Conservation (phyloP, 2,888 invertebrate genomes). For the Lasioglossum oenotherae region DNA sequence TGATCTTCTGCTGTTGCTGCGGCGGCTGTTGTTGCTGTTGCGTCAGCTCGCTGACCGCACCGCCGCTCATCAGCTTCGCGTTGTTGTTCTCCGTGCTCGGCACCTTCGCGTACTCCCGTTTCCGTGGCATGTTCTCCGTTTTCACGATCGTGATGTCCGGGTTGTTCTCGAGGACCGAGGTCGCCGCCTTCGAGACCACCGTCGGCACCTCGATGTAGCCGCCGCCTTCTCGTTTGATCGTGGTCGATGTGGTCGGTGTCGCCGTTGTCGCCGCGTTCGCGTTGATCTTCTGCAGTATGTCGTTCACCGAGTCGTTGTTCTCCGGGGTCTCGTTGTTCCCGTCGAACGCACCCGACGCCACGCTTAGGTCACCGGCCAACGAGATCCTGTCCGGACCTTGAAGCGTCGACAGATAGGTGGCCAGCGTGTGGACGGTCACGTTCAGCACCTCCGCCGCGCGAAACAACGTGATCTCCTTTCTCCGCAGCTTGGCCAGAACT, state of each 20-base stretch:
- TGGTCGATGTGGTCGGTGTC: conserved; percentile 79
- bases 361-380: conserved; percentile 83
- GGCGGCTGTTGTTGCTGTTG: conserved; percentile 59
- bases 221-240: conserved; percentile 83
- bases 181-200: conserved; percentile 80
- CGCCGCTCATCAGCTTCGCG: conserved; percentile 83
- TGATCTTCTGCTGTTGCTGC: conserved; percentile 74
- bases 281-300: conserved; percentile 84
- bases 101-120: conserved; percentile 83
- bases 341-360: conserved; percentile 76
- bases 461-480: conserved; percentile 90
- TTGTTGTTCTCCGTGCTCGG: conserved; percentile 83
- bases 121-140: conserved; percentile 85
- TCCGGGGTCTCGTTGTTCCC: conserved; percentile 84
- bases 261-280: conserved; percentile 77
- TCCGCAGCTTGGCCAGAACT: conserved; percentile 89
- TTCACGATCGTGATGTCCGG: conserved; percentile 88
- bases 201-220: conserved; percentile 82
- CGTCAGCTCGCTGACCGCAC: conserved; percentile 80
- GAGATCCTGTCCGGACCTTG: conserved; percentile 85
- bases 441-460: conserved; percentile 91
- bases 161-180: conserved; percentile 85
- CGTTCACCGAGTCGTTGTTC: conserved; percentile 84
- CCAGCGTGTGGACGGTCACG: conserved; percentile 90
- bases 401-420: conserved; percentile 88